phyloP scores from a whole-genome alignment of 2,113 vertebrate genomes.

The Sphaerodactylus townsendi region DNA sequence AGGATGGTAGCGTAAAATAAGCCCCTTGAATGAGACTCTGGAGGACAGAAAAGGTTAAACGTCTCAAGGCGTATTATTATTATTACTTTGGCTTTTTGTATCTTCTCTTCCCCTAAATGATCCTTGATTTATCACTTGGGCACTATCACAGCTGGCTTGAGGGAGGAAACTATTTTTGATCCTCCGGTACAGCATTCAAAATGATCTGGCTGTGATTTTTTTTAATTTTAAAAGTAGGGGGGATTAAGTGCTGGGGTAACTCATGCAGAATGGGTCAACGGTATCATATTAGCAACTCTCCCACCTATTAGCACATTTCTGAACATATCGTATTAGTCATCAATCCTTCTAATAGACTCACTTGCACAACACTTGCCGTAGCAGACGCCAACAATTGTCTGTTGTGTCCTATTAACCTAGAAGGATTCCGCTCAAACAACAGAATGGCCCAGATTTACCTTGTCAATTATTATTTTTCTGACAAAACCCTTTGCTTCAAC shows the following conservation, averaged over 20 bases:
- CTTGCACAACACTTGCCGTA: conserved; percentile 33
- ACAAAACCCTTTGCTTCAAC: neutral
- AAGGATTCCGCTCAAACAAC: conserved; percentile 17
- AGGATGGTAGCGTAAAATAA: neutral
- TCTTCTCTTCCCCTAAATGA: conserved; percentile 2
- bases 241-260: neutral
- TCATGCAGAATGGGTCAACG: conserved; percentile 52
- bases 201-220: conserved; percentile 46
- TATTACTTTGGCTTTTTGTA: conserved; percentile 17
- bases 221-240: conserved; percentile 33
- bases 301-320: conserved; percentile 55
- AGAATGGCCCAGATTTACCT: conserved; percentile 43
- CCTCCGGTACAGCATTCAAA: conserved; percentile 41
- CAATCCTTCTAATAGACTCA: conserved; percentile 49
- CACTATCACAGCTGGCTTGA: conserved; percentile 51
- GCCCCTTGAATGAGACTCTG: neutral
- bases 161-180: conserved; percentile 30
- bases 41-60: conserved; percentile 32
- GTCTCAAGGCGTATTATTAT: conserved; percentile 14
- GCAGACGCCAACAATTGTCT: conserved; percentile 56
- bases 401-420: conserved; percentile 55
- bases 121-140: conserved; percentile 11
- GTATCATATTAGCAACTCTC: conserved; percentile 59
- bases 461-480: conserved; percentile 25
- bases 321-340: conserved; percentile 60